Base-by-base conservation (phyloP, 1,140 invertebrate genomes). In the Drosophila neocordata region DNA sequence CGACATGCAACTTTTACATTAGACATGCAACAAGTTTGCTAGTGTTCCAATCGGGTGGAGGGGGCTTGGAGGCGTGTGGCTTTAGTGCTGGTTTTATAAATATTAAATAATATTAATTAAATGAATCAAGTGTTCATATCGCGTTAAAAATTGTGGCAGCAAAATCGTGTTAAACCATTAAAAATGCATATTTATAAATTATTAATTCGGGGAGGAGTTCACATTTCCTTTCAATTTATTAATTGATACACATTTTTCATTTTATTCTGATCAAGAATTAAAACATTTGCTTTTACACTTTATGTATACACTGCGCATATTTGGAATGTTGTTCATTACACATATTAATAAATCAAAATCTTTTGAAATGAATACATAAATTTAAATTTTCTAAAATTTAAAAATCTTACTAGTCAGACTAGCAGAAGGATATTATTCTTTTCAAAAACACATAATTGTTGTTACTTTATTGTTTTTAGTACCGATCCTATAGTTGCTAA, bases 41-140 rank as follows among this genome's bases (percentile, higher is more conserved):
- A 31, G 27, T 13, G 37, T n/a, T n/a, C n/a, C n/a, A n/a, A n/a
- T n/a, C n/a, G 22, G 2, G 22, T 1, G 22, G 22, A 24, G 22
- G 22, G 22, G 22, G 22, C 4, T n/a, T n/a, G 4, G 37, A 38
- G 15, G 15, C 15, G 41, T 4, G 15, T 18, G 41, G 7, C 12
- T 44, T 7, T 48, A 1, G 41, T 48, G 41, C 41, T 11, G 15
- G 8, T 18, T 48, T 48, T 48, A 48, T 48, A 20, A 48, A 48
- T 48, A 48, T 48, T 48, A 11, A 48, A 48, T 11, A 48, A 9
- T 48, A 48, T 20, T 48, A 48, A 48, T 48, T 48, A 48, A 48
- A 18, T 20, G 41, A 48, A 20, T 48, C 2, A 48, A 20, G 15
- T 48, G 41, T 48, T 11, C 41, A 48, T 31, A 31, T 31, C 27